A percentile compares a stretch with the other conserved stretches of the same genome.
phyloP scores from a whole-genome alignment of 2,797 vertebrate species.

The Phyllotis vaccarum region DNA sequence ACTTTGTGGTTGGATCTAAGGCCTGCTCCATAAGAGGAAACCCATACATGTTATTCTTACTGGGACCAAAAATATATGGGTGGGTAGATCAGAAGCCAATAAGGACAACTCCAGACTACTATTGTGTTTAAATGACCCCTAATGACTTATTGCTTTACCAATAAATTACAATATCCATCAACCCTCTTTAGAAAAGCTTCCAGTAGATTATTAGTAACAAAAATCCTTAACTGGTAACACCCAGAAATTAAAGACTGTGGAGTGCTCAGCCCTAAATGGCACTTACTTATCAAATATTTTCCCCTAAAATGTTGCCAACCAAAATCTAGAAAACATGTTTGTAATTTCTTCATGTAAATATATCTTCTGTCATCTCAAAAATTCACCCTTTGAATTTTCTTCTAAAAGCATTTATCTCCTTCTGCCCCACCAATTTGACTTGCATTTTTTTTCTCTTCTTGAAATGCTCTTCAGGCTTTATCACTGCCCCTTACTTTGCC shows the following conservation, averaged over 20 bases:
- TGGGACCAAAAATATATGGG: neutral
- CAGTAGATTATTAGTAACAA: neutral
- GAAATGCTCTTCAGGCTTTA: neutral
- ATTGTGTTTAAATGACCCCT: neutral
- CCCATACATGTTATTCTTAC: neutral
- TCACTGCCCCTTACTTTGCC: neutral
- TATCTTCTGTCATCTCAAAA: neutral
- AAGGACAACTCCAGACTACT: neutral
- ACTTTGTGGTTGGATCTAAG: neutral
- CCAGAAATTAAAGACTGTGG: neutral
- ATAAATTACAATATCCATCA: neutral
- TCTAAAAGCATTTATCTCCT: neutral
- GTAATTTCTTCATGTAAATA: neutral
- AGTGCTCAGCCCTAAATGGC: neutral
- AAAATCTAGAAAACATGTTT: slow-evolving; percentile 25
- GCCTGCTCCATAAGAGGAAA: neutral
- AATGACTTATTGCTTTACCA: neutral
- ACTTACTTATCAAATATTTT: neutral
- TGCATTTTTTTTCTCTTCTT: neutral
- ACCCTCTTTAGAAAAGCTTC: neutral
- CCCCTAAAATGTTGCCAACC: neutral
- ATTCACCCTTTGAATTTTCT: neutral
- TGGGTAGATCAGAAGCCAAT: neutral
- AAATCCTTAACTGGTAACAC: neutral
- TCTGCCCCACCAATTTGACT: neutral